These are phyloP conservation scores for Protobothrops mucrosquamatus DNA, from an alignment of 2,113 vertebrate species.

Conservation along the genomic window DNA sequence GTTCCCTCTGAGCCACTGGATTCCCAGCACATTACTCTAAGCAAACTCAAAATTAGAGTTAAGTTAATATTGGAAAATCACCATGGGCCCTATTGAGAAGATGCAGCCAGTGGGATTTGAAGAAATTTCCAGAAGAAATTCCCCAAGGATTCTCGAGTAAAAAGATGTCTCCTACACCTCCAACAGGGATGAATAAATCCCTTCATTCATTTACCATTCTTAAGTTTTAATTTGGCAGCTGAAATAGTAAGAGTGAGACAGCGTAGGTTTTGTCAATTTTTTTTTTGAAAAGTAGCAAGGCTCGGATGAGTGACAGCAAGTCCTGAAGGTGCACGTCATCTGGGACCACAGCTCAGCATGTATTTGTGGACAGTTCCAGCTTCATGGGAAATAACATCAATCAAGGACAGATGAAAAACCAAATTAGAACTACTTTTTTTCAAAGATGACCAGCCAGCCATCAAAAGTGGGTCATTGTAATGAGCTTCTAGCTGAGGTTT, in stretches of 20 bases:
- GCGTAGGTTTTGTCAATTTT: not conserved
- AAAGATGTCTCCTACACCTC: conserved; percentile 15
- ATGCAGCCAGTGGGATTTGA: conserved; percentile 20
- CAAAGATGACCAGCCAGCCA: not conserved
- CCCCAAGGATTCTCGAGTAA: conserved; percentile 32
- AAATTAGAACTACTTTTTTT: not conserved
- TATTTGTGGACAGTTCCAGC: not conserved
- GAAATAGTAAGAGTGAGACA: not conserved
- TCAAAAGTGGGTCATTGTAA: not conserved
- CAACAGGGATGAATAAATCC: conserved; percentile 12
- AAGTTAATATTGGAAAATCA: not conserved
- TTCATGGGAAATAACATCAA: not conserved
- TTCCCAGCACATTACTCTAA: not conserved
- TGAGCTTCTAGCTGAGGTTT: not conserved
- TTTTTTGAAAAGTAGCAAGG: not conserved
- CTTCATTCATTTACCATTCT: conserved; percentile 5
- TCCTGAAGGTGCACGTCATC: not conserved
- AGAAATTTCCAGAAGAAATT: conserved; percentile 23
- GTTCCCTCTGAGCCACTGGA: no score
- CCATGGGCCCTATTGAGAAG: not conserved
- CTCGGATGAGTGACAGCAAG: not conserved
- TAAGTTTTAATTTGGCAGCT: conserved; percentile 17
- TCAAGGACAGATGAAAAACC: not conserved
- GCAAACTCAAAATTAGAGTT: not conserved
- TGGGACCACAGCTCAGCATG: not conserved